phyloP scores from a whole-genome alignment of 2,113 vertebrate species.

The Epinephelus moara region DNA sequence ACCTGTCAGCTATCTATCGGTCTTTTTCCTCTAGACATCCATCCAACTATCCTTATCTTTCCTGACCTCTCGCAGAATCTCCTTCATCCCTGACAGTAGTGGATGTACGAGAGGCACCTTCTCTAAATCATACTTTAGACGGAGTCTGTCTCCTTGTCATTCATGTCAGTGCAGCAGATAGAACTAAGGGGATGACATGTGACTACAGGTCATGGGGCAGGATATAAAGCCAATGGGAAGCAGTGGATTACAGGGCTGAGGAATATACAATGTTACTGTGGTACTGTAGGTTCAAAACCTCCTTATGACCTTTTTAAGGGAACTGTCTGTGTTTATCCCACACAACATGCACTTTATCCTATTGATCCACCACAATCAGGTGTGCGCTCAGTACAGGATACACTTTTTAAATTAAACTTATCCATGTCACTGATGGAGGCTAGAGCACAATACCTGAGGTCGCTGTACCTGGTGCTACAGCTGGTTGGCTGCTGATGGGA shows the following conservation, averaged over 20 bases:
- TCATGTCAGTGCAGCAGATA: not conserved
- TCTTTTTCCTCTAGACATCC: not conserved
- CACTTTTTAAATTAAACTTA: not conserved
- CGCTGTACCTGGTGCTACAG: not conserved
- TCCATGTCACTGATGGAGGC: not conserved
- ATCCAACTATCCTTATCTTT: not conserved
- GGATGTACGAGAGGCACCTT: not conserved
- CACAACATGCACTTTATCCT: not conserved
- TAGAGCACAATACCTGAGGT: not conserved
- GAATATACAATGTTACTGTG: not conserved
- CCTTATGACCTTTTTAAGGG: not conserved
- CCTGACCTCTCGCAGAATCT: not conserved
- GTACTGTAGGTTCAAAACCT: not conserved
- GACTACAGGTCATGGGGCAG: not conserved
- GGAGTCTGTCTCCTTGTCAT: not conserved
- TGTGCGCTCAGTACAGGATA: not conserved
- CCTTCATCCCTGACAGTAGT: not conserved
- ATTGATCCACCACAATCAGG: not conserved
- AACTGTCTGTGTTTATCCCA: not conserved
- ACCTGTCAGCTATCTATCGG: not conserved
- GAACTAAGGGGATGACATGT: not conserved
- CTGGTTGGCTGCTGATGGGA: not conserved
- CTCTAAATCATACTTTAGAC: slow-evolving; percentile 14
- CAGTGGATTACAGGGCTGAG: not conserved
- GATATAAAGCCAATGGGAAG: not conserved